phyloP scores from a whole-genome alignment of 2,888 invertebrate species.

The Alloplasta piceator region DNA sequence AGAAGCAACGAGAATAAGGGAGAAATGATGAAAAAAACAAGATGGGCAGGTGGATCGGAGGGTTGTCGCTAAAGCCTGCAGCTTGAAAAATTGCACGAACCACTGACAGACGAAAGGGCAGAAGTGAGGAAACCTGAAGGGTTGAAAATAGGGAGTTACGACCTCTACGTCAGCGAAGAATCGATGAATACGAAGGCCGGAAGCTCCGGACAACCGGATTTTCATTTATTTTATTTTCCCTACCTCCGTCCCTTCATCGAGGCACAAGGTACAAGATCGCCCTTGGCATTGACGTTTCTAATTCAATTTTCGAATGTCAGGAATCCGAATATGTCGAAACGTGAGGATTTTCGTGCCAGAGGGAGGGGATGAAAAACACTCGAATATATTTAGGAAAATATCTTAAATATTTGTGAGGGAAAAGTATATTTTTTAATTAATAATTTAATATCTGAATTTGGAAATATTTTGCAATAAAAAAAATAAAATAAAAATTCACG shows the following conservation, averaged over 20 bases:
- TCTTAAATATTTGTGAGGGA: too few relatives aligned
- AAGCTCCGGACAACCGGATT: slow-evolving; percentile 21
- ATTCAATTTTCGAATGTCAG: too few relatives aligned
- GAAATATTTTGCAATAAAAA: too few relatives aligned
- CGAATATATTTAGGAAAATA: too few relatives aligned
- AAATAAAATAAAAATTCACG: too few relatives aligned
- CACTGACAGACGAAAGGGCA: neutral
- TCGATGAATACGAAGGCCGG: slow-evolving; percentile 23
- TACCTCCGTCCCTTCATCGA: neutral
- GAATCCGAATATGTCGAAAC: too few relatives aligned
- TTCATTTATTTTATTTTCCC: slow-evolving; percentile 13
- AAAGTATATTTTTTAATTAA: too few relatives aligned
- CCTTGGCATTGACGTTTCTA: too few relatives aligned
- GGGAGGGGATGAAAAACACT: too few relatives aligned
- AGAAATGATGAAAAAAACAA: slow-evolving; percentile 10
- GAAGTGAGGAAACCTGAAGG: neutral
- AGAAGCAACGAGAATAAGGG: slow-evolving; percentile 29
- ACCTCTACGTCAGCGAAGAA: neutral
- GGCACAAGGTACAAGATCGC: too few relatives aligned
- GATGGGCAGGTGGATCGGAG: slow-evolving; percentile 57
- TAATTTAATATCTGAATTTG: too few relatives aligned
- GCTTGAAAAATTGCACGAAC: neutral
- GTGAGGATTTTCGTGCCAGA: too few relatives aligned
- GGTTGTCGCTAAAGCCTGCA: slow-evolving; percentile 45
- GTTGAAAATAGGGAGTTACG: neutral